Evolutionary conservation across 2,113 vertebrate species (phyloP).

Genomic region (Heteronetta atricapilla): DNA sequence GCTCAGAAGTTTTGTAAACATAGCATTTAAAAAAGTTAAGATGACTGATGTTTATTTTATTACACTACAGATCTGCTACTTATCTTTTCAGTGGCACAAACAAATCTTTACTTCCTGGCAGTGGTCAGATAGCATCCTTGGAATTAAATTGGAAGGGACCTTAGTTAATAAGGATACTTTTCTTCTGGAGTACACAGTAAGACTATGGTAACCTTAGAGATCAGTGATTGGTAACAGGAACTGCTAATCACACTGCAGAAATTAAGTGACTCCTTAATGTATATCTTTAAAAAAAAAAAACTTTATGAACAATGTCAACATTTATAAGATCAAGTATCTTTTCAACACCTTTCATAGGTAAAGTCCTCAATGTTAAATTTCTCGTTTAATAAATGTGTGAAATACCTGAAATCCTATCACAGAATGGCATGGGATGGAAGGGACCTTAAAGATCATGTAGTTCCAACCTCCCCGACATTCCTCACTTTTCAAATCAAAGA

Average conservation of each 20-base stretch:
- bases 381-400: not conserved
- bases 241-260: not conserved
- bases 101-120: not conserved
- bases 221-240: not conserved
- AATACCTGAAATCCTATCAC: not conserved
- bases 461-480: too few relatives aligned
- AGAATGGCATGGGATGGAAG: too few relatives aligned
- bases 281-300: not conserved
- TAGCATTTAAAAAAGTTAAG: not conserved
- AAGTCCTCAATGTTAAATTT: not conserved
- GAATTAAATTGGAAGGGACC: not conserved
- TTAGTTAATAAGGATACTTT: not conserved
- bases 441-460: too few relatives aligned
- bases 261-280: not conserved
- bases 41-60: not conserved
- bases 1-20: fast-evolving
- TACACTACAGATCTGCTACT: not conserved
- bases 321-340: not conserved
- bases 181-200: not conserved
- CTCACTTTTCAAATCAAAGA: not conserved
- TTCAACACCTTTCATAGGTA: not conserved
- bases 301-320: not conserved
- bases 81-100: not conserved
- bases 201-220: not conserved
- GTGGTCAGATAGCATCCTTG: not conserved